Conservation (phyloP, 2,113 vertebrate species). For the Colius striatus region DNA sequence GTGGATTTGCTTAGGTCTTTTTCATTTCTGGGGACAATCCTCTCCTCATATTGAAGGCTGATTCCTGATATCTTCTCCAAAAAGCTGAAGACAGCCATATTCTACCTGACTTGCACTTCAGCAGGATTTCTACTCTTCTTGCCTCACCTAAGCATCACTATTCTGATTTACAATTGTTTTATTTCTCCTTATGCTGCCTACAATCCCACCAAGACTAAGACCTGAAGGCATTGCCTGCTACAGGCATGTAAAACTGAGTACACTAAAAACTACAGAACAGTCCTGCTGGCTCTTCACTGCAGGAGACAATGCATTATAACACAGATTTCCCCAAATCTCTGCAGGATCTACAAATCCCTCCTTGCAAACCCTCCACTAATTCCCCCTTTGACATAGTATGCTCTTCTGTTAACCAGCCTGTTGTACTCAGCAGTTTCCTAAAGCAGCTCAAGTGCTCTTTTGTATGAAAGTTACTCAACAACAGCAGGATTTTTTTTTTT, state of each 20-base stretch:
- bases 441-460: neutral
- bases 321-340: conserved; percentile 43
- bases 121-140: conserved; percentile 23
- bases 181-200: neutral
- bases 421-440: neutral
- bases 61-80: neutral
- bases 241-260: conserved; percentile 10
- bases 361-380: conserved; percentile 17
- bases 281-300: conserved; percentile 37
- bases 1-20: neutral
- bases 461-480: neutral
- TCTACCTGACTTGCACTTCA: conserved; percentile 48
- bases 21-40: neutral
- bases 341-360: conserved; percentile 48
- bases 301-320: conserved; percentile 36
- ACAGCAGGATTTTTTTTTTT: neutral
- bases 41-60: neutral
- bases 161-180: conserved; percentile 12
- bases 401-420: neutral
- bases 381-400: neutral
- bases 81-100: neutral
- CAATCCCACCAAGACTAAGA: conserved; percentile 14
- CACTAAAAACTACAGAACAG: neutral
- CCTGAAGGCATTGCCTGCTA: neutral
- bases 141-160: neutral